phyloP scores from a whole-genome alignment of 35 echinoderm and acorn worm genomes.

The Patiria miniata region DNA sequence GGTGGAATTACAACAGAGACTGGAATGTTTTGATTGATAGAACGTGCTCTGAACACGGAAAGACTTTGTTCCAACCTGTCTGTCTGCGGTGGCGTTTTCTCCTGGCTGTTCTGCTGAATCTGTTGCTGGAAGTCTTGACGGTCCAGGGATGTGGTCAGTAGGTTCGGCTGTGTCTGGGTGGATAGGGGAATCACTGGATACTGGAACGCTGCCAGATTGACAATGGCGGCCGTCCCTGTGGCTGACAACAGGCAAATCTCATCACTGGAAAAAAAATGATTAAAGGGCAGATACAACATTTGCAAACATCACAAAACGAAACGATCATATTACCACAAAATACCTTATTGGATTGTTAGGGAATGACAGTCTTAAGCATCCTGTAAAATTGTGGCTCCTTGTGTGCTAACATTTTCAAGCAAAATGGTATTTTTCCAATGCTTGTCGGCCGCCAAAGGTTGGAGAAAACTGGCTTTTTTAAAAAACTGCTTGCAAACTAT shows the following conservation, averaged over 20 bases:
- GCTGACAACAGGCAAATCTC: conserved; percentile 91
- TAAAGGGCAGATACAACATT: too few relatives aligned
- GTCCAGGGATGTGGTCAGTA: conserved; percentile 80
- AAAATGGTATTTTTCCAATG: too few relatives aligned
- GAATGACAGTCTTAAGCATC: too few relatives aligned
- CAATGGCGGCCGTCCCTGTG: conserved; percentile 87
- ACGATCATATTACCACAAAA: too few relatives aligned
- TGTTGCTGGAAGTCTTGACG: conserved; percentile 75
- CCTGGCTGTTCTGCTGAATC: conserved; percentile 52
- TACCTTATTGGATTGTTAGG: too few relatives aligned
- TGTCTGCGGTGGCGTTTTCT: conserved; percentile 44
- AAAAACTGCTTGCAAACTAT: too few relatives aligned
- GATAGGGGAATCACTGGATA: conserved; percentile 1
- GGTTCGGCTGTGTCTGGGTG: conserved; percentile 9
- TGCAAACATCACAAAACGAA: too few relatives aligned
- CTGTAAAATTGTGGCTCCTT: too few relatives aligned
- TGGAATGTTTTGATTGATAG: background rate
- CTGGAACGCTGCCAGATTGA: conserved; percentile 59
- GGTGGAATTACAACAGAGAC: background rate
- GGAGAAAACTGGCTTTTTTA: too few relatives aligned
- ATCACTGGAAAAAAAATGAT: conserved; percentile 59
- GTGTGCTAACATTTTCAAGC: too few relatives aligned
- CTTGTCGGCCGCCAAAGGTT: too few relatives aligned
- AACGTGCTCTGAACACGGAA: background rate
- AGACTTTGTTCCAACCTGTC: conserved; percentile 43